Conservation (phyloP, 2,888 invertebrate genomes). For the Ennomos fuscantarius region DNA sequence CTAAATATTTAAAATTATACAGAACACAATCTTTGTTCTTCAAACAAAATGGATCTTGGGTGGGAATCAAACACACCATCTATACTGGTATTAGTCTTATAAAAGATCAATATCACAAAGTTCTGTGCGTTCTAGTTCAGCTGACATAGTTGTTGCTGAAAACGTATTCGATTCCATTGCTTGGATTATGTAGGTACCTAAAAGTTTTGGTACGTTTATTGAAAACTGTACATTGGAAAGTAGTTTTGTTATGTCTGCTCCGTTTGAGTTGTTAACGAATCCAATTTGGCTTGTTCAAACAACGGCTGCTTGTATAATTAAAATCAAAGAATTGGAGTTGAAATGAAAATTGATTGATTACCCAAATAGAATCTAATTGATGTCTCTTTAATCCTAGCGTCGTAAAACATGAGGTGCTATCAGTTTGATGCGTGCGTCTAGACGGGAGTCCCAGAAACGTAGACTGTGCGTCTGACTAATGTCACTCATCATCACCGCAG, state of each 20-base stretch:
- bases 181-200: neutral
- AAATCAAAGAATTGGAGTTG: neutral
- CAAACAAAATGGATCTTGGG: too few relatives aligned
- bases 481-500: too few relatives aligned
- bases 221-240: conserved; percentile 15
- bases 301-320: conserved; percentile 1
- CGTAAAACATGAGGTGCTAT: too few relatives aligned
- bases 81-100: too few relatives aligned
- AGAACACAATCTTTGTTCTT: too few relatives aligned
- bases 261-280: conserved; percentile 9
- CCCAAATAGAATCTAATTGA: neutral
- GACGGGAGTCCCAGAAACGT: too few relatives aligned
- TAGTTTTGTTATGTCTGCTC: conserved; percentile 13
- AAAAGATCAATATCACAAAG: neutral
- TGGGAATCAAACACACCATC: too few relatives aligned
- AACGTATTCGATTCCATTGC: conserved; percentile 11
- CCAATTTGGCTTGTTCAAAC: conserved; percentile 4
- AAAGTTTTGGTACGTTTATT: conserved; percentile 16
- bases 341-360: conserved; percentile 2
- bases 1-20: too few relatives aligned
- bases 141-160: conserved; percentile 5
- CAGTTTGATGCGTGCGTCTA: too few relatives aligned
- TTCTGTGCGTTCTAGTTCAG: neutral
- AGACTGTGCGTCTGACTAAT: too few relatives aligned
- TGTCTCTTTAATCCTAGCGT: too few relatives aligned